Percentiles rank a stretch among this genome's conserved stretches.
phyloP scores from a whole-genome alignment of 2,113 vertebrate species.

The Neotoma lepida region DNA sequence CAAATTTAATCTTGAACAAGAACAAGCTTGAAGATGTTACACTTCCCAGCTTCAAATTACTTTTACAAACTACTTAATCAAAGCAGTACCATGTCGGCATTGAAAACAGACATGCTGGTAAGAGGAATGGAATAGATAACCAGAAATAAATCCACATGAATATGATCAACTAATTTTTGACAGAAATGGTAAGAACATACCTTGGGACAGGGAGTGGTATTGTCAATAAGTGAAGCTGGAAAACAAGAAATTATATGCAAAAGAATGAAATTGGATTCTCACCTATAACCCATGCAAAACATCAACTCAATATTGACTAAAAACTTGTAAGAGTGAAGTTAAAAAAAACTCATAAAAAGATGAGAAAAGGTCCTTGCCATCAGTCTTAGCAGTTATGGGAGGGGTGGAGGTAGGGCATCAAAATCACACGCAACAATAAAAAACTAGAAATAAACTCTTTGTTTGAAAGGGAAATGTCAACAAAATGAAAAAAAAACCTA shows the following conservation, averaged over 20 bases:
- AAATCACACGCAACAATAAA: not conserved
- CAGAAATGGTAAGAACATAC: not conserved
- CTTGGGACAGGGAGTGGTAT: not conserved
- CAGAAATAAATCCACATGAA: not conserved
- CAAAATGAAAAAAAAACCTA: not conserved
- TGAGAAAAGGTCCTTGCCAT: not conserved
- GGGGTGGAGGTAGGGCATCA: rapidly evolving
- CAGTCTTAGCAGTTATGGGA: not conserved
- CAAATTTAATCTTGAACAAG: not conserved
- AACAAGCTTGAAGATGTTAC: not conserved
- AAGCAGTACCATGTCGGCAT: not conserved
- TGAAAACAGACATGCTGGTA: not conserved
- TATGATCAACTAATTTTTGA: not conserved
- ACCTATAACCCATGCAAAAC: not conserved
- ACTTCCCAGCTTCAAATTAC: not conserved
- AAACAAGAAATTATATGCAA: not conserved
- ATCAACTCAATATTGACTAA: not conserved
- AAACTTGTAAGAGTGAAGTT: not conserved
- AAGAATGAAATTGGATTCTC: not conserved
- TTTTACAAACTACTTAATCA: not conserved
- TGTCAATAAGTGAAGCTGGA: not conserved
- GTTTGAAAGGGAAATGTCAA: not conserved
- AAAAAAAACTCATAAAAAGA: not conserved
- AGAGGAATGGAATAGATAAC: not conserved
- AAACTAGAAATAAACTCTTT: not conserved